Base-by-base conservation (phyloP, 2,888 invertebrate species). In the Nysson spinosus region DNA sequence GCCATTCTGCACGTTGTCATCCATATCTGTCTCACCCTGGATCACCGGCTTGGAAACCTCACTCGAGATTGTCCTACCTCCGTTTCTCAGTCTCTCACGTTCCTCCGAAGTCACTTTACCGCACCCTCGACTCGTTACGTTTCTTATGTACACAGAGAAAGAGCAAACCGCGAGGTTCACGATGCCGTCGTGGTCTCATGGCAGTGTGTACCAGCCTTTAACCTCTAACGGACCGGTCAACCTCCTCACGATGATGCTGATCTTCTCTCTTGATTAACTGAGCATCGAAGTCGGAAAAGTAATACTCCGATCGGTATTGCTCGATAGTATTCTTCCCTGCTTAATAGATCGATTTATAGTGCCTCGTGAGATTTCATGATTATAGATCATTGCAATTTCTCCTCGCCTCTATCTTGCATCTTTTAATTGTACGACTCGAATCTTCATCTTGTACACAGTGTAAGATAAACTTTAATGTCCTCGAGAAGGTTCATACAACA, bases 171-270 rank as follows among this genome's bases (percentile, higher is more conserved):
- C 65, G 58, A 49, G 47, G 61, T 47, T 54, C 42, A 26, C 37
- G 20, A 34, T n/a, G 11, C 55, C 30, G 30, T 35, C 65, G 61
- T 14, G 28, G 44, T 26, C 39, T 30, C 67, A 68, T 75, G 49
- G 42, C 57, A 39, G 65, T 68, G 64, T 69, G 67, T 58, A 64
- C n/a, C 75, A 71, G 71, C 75, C 78, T 81, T 79, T 79, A 81
- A 80, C 78, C 75, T 77, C 77, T 81, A 81, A 80, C 81, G 80
- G 81, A 71, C 71, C 71, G 63, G 68, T 71, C 72, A 65, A 76
- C 65, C 62, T 67, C 73, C 54, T 56, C 43, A 51, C 60, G 69
- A 72, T n/a, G 66, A 49, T 30, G 71, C 42, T 19, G 60, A 58
- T 54, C 57, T 46, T 55, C 63, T 35, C 43, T 30, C 28, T 60